phyloP scores from a whole-genome alignment of 2,113 vertebrate genomes.

The Lates calcarifer region DNA sequence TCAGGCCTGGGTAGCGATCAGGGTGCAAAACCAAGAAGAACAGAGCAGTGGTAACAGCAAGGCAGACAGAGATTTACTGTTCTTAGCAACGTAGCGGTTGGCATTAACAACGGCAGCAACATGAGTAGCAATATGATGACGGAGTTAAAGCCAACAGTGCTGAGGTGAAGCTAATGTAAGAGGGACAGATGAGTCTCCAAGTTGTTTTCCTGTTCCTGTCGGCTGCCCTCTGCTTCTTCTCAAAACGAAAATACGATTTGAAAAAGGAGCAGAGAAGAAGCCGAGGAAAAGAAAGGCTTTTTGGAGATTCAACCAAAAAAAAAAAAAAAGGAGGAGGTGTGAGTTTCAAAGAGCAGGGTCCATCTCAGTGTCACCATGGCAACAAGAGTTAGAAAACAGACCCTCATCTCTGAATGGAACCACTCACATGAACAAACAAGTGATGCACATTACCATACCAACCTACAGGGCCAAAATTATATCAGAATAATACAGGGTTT shows the following conservation, averaged over 20 bases:
- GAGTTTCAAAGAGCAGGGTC: conserved; percentile 56
- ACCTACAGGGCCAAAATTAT: conserved; percentile 18
- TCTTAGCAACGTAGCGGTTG: conserved; percentile 49
- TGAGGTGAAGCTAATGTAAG: conserved; percentile 61
- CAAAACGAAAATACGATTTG: conserved; percentile 10
- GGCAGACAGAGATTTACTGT: conserved; percentile 55
- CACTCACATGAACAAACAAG: conserved; percentile 48
- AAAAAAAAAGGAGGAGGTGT: conserved; percentile 16
- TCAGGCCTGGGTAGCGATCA: conserved; percentile 47
- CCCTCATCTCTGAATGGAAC: conserved; percentile 52
- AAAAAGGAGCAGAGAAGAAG: conserved; percentile 15
- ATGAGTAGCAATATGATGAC: conserved; percentile 51
- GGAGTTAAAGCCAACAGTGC: conserved; percentile 64
- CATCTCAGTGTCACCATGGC: conserved; percentile 56
- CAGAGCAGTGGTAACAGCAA: conserved; percentile 71
- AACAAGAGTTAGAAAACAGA: conserved; percentile 54
- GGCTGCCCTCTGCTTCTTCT: conserved; percentile 2
- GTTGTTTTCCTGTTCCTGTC: conserved; percentile 14
- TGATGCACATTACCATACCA: conserved; percentile 27
- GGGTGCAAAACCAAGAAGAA: conserved; percentile 82
- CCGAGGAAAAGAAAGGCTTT: conserved; percentile 28
- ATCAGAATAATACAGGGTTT: neutral
- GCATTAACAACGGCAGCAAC: conserved; percentile 62
- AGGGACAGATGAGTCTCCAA: conserved; percentile 24
- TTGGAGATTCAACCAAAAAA: conserved; percentile 18